A percentile compares a stretch with the other conserved stretches of the same genome.
Evolutionary conservation across 2,888 invertebrate genomes (phyloP).

Genomic region (Ophion costatus): DNA sequence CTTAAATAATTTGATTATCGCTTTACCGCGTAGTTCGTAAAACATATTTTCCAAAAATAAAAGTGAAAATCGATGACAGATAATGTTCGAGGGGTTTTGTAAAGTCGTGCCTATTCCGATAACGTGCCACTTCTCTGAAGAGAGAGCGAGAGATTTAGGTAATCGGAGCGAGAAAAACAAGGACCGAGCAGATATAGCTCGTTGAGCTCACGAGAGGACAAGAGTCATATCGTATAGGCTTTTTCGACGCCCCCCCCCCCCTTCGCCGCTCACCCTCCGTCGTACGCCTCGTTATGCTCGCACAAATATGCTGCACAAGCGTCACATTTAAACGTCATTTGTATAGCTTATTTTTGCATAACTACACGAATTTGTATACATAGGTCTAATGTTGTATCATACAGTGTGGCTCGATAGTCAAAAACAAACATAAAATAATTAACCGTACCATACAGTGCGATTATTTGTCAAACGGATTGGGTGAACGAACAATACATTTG

Average conservation of each 20-base stretch:
- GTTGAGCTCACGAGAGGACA: constrained; percentile 18
- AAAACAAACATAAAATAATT: constrained; percentile 23
- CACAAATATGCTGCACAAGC: constrained; percentile 63
- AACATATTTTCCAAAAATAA: constrained; percentile 44
- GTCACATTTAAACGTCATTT: constrained; percentile 45
- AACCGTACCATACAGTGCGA: constrained; percentile 8
- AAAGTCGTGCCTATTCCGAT: constrained; percentile 27
- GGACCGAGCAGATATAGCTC: constrained; percentile 8
- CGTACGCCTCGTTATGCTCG: not conserved
- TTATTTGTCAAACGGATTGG: constrained; percentile 40
- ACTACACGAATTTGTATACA: constrained; percentile 61
- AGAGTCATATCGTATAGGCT: constrained; percentile 10
- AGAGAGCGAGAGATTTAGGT: not conserved
- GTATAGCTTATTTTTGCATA: constrained; percentile 36
- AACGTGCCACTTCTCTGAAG: constrained; percentile 3
- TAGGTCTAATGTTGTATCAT: constrained; percentile 61
- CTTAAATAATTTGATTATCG: constrained; percentile 71
- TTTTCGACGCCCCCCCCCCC: constrained; percentile 12
- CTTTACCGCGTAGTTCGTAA: constrained; percentile 64
- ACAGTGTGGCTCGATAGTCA: constrained; percentile 63
- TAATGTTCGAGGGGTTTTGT: constrained; percentile 31
- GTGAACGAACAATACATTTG: constrained; percentile 41
- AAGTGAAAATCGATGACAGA: constrained; percentile 2
- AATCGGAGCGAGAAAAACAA: constrained; percentile 13
- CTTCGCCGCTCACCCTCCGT: not conserved